Evolutionary conservation across 2,113 vertebrate genomes (phyloP).

Genomic region (Ascaphus truei): DNA sequence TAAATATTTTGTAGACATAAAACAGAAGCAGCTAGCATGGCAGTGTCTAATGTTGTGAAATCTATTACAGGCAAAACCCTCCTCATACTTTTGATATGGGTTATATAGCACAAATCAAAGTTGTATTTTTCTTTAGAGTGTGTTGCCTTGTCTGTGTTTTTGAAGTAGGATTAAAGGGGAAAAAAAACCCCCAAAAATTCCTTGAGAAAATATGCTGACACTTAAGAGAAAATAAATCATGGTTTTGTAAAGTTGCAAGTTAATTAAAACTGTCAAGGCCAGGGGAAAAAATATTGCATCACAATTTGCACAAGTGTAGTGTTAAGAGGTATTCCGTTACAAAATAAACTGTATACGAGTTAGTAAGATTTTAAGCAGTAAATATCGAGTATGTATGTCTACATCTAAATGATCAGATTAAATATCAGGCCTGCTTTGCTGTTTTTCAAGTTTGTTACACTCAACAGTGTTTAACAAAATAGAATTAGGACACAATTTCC

Average conservation of each 20-base stretch:
- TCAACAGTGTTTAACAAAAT: no score
- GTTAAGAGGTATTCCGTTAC: neutral
- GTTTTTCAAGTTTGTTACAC: no score
- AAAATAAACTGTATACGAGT: neutral
- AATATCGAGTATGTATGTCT: neutral
- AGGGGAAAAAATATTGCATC: slow-evolving; percentile 26
- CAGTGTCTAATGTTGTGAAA: slow-evolving; percentile 24
- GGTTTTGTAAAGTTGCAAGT: slow-evolving; percentile 42
- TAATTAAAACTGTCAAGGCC: slow-evolving; percentile 39
- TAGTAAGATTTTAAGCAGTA: neutral
- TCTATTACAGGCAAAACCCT: slow-evolving; percentile 31
- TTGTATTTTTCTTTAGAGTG: slow-evolving; percentile 33
- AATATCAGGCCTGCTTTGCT: neutral
- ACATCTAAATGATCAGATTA: neutral
- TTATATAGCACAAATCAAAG: slow-evolving; percentile 45
- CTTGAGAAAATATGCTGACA: slow-evolving; percentile 47
- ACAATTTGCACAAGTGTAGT: neutral
- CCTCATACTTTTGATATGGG: slow-evolving; percentile 40
- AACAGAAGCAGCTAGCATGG: slow-evolving; percentile 23
- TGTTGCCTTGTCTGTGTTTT: slow-evolving; percentile 35
- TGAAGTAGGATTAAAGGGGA: slow-evolving; percentile 43
- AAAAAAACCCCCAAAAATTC: slow-evolving; percentile 50
- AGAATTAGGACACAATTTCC: no score
- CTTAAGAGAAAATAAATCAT: slow-evolving; percentile 43
- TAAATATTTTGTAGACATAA: slow-evolving; percentile 47